Conservation (phyloP, 2,797 vertebrate genomes). For the Rousettus madagascariensis region DNA sequence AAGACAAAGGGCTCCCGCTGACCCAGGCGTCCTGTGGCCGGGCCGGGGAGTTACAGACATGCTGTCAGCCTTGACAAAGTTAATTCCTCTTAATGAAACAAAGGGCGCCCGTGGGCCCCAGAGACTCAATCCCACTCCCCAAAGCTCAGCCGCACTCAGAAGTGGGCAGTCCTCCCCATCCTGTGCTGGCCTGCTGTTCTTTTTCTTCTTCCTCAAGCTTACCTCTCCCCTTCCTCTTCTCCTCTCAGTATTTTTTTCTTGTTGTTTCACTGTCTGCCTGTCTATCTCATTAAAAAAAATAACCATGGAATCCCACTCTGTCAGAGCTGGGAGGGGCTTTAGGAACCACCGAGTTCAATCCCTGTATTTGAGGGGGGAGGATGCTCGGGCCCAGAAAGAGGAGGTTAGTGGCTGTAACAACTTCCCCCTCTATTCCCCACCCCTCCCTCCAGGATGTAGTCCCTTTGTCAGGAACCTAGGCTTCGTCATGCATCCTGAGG, state of each 20-base stretch:
- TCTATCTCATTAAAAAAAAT: too few relatives aligned
- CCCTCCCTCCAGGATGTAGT: not conserved
- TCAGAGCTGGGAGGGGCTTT: not conserved
- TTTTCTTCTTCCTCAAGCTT: not conserved
- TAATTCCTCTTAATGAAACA: not conserved
- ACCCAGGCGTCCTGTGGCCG: not conserved
- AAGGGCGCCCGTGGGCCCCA: not conserved
- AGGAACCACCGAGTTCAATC: too few relatives aligned
- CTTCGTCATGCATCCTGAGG: not conserved
- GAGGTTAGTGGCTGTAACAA: not conserved
- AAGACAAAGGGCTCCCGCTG: not conserved
- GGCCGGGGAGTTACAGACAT: not conserved
- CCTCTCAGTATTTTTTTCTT: not conserved
- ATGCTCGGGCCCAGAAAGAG: not conserved
- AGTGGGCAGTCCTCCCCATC: not conserved
- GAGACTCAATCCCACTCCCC: not conserved
- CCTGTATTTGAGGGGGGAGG: not conserved
- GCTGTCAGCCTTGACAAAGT: not conserved
- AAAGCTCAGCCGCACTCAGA: not conserved
- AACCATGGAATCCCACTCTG: not conserved
- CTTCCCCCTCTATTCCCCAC: not conserved
- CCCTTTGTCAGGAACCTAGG: not conserved
- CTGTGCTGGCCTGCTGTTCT: not conserved
- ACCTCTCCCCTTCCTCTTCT: not conserved
- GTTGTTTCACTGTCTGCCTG: not conserved